Evolutionary conservation across 2,888 invertebrate genomes (phyloP), one percentile per base, ranked within the genome.

Genomic region (Pammene fasciana): DNA sequence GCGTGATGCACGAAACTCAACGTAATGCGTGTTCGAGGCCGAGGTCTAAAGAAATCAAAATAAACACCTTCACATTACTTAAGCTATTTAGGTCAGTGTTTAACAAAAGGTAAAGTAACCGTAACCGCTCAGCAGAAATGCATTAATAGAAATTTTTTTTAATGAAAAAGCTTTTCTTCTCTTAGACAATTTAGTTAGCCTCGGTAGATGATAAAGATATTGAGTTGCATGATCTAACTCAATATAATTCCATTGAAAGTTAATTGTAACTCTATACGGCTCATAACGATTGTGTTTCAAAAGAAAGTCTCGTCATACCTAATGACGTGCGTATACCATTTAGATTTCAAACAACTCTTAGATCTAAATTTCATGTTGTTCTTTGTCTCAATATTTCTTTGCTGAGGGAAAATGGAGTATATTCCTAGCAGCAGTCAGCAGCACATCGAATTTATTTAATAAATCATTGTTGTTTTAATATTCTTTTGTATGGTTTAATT

Each of bases 21-120:
- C 72, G 75, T 73, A 72, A 75, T 84, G 86, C 87, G 84, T 87
- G 86, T 82, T 80, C 76, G 82, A 81, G 84, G 86, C 81, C 88
- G 87, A 85, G 87, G 89, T 82, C 84, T 75, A 86, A 89, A 85
- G 90, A 91, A 90, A 92, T 89, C 92, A 87, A 83, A 81, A 80
- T 74, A 79, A 79, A 80, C 74, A 70, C 65, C 70, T 70, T 65
- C 65, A 65, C 70, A 55, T 65, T 65, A 60, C 26, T 26, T 26
- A 3, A 45, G 64, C 45, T 65, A 59, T 70, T 70, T 43, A 60
- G 70, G 65, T 41, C 65, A 60, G 38, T 38, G 48, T 60, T 65
- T 59, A 70, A 65, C 70, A 54, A 65, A 70, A 54, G 52, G 50
- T 45, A 41, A 64, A 52, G n/a, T n/a, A n/a, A n/a, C n/a, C n/a